Percentiles rank a stretch among this genome's conserved stretches.
Conservation (phyloP, 2,797 vertebrate genomes). For the Thalassophryne amazonica region DNA sequence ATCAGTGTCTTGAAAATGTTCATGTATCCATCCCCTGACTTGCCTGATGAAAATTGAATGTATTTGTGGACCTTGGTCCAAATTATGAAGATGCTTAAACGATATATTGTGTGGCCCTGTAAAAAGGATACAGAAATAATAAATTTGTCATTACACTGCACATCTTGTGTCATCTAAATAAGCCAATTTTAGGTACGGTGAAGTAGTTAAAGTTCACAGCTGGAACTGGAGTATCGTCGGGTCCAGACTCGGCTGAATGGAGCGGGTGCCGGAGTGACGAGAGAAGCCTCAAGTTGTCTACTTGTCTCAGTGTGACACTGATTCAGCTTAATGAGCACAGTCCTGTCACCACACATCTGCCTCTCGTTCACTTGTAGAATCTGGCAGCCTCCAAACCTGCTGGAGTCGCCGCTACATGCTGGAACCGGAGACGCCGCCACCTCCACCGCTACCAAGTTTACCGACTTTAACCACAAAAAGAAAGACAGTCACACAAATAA, state of each 20-base stretch:
- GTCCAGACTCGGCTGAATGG: slow-evolving; percentile 50
- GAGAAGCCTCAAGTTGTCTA: slow-evolving; percentile 76
- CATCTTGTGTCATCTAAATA: no score
- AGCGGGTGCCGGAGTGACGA: slow-evolving; percentile 58
- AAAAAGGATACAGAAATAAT: no score
- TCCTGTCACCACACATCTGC: slow-evolving; percentile 81
- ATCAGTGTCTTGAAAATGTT: no score
- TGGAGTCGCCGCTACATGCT: slow-evolving; percentile 86
- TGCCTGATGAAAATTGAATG: no score
- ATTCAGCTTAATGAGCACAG: slow-evolving; percentile 81
- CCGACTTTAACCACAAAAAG: slow-evolving; percentile 7
- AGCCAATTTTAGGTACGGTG: no score
- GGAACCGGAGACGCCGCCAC: slow-evolving; percentile 49
- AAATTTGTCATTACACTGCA: no score
- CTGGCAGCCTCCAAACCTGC: slow-evolving; percentile 92
- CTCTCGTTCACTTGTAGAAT: slow-evolving; percentile 91
- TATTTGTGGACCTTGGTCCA: no score
- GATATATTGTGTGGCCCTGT: no score
- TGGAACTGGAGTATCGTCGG: slow-evolving; percentile 41
- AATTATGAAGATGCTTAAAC: no score
- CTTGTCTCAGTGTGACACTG: slow-evolving; percentile 82
- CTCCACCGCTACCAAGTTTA: slow-evolving; percentile 13
- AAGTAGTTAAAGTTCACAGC: slow-evolving; percentile 42
- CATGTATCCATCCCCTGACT: no score
- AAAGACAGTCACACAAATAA: neutral